Evolutionary conservation across 1,140 invertebrate genomes (phyloP).

Genomic region (Zaprionus kolodkinae): DNA sequence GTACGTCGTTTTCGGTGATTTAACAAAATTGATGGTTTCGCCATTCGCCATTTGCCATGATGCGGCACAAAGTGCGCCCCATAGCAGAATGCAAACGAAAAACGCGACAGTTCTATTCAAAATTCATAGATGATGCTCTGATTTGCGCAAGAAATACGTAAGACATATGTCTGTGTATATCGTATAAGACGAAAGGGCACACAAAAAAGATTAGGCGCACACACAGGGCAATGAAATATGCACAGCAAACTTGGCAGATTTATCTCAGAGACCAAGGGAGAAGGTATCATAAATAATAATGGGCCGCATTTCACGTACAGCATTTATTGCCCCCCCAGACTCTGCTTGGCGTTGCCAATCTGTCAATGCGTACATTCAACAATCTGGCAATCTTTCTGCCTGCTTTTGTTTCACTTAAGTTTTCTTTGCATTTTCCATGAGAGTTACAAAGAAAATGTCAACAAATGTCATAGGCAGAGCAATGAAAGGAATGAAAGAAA

Average conservation of each 20-base stretch:
- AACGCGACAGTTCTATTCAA: constrained; percentile 38
- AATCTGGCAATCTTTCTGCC: not conserved
- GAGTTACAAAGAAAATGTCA: not conserved
- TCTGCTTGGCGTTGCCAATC: not conserved
- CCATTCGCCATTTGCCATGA: constrained; percentile 44
- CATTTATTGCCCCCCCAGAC: not conserved
- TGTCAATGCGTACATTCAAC: not conserved
- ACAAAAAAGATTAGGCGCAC: constrained; percentile 62
- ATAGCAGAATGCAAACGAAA: not conserved
- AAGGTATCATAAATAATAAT: constrained; percentile 59
- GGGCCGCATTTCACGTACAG: not conserved
- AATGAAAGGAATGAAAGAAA: not conserved
- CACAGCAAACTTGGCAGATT: constrained; percentile 2
- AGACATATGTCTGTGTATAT: not conserved
- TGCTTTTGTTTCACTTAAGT: not conserved
- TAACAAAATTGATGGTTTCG: constrained; percentile 76
- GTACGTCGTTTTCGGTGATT: constrained; percentile 65
- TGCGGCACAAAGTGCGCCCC: not conserved
- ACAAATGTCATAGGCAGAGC: not conserved
- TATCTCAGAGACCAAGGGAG: constrained; percentile 4
- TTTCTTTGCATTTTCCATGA: not conserved
- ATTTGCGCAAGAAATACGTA: constrained; percentile 54
- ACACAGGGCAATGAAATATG: constrained; percentile 14
- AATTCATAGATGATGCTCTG: constrained; percentile 67
- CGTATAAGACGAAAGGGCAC: constrained; percentile 11